Evolutionary conservation across 2,797 vertebrate species (phyloP), one percentile per base, ranked within the genome.

Genomic region (Sebastes kiyomatsui): DNA sequence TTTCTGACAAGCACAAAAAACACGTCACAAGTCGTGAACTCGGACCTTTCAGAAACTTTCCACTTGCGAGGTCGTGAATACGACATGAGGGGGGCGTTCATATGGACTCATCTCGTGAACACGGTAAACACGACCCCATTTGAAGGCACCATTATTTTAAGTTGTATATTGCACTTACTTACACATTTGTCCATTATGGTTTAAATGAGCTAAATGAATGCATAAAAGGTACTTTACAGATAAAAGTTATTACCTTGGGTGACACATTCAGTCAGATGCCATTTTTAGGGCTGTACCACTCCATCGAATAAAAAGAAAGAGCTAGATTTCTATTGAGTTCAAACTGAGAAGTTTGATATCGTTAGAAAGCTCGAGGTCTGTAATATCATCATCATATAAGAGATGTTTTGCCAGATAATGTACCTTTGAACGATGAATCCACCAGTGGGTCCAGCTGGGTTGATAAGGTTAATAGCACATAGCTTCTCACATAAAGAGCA

Each of bases 81-180:
- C 38, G 14, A 16, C 14, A 42, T 42, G 38, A 42, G 0, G 38
- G 38, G 38, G 13, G 38, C 13, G 14, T 42, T 42, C 38, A 42
- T 42, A 42, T 6, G 0, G 38, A 42, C 14, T 16, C 14, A 0
- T 16, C 38, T 42, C 0, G 1, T 42, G 38, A 42, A 42, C 38
- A 42, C 1, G 14, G 38, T 42, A 42, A 42, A 42, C 38, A 42
- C 14, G 14, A 42, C 14, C 38, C 38, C 38, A 42, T 42, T 42
- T 42, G 38, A 16, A 38, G 32, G 9, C 32, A 33, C 32, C 32
- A 33, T 33, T 33, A 33, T 33, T 33, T 33, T 46, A 2, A 49
- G 28, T 12, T 66, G 27, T 46, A 60, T 27, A 33, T 42, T 38
- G 18, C 3, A 10, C 32, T 67, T 35, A 14, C 66, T 32, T 28